A percentile compares a stretch with the other conserved stretches of the same genome.
phyloP scores from a whole-genome alignment of 1,140 invertebrate species.

The Zaprionus gabonicus region DNA sequence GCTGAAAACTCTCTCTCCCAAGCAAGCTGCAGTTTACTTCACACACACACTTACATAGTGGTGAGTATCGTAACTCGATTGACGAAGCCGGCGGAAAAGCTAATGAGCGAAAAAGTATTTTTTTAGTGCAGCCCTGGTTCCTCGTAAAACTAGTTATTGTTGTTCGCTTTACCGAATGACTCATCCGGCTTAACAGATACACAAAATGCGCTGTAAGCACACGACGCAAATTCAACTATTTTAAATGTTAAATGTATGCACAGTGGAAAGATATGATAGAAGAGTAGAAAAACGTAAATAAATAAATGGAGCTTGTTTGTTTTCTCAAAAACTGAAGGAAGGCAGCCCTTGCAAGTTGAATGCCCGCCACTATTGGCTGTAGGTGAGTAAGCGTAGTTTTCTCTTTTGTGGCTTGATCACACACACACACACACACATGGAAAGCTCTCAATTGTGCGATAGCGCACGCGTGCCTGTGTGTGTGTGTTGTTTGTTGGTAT shows the following conservation, averaged over 20 bases:
- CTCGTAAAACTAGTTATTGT: conserved; percentile 73
- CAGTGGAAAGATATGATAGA: not conserved
- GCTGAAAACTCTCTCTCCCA: conserved; percentile 32
- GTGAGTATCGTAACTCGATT: conserved; percentile 30
- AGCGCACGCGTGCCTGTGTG: not conserved
- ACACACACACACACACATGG: conserved; percentile 34
- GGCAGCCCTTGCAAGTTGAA: not conserved
- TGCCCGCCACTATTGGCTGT: conserved; percentile 24
- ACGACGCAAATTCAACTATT: not conserved
- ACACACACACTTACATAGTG: conserved; percentile 1
- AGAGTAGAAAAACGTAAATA: not conserved
- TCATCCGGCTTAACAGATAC: not conserved
- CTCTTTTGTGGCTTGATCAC: conserved; percentile 73
- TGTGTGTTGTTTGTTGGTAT: conserved; percentile 47
- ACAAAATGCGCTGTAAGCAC: conserved; percentile 15
- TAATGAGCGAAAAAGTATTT: conserved; percentile 42
- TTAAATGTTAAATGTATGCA: not conserved
- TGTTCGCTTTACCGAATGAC: conserved; percentile 29
- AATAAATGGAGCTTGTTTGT: not conserved
- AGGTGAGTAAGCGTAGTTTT: conserved; percentile 72
- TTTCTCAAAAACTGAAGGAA: not conserved
- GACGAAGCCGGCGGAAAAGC: conserved; percentile 35
- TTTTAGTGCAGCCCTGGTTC: conserved; percentile 55
- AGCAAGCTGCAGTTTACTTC: conserved; percentile 38
- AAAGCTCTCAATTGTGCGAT: conserved; percentile 46